Base-by-base conservation (phyloP, 2,888 invertebrate genomes). In the Pardosa pseudoannulata region DNA sequence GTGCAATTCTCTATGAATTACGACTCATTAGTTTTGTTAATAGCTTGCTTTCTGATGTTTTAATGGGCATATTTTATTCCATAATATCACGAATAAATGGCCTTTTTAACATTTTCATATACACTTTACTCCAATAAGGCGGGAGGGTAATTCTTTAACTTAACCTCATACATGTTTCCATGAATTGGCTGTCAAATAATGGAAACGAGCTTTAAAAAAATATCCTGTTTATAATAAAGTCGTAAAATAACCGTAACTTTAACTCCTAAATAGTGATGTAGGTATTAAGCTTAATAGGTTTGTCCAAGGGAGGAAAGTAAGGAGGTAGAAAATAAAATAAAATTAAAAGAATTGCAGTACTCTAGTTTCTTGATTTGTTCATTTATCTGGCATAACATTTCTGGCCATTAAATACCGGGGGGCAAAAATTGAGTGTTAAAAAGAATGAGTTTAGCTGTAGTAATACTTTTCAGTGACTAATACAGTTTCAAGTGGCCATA, bases 211-310 rank as follows among this genome's bases (percentile, higher is more conserved):
- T 36, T 62, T 62, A 13, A 46, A 70, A 41, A 36, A 70, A 68
- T 50, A 36, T 64, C 50, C 82, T 82, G 71, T 83, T 83, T 83
- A 83, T 83, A 76, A 83, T 83, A 83, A 83, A 76, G 82, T 83
- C 82, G 76, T 83, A 83, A 83, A 83, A 83, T 83, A 83, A 83
- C 74, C 76, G 76, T 83, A 83, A 83, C 82, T 50, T 41, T 65
- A 71, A 83, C 71, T 76, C 36, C 28, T 36, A 36, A 50, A 67
- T 46, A 67, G 80, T 73, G 36, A 29, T 32, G 64, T 23, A 27
- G 65, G 72, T 71, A 76, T 75, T 83, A 83, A 76, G 28, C 36
- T 62, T 82, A 76, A 82, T 76, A 82, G 75, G 75, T 68, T 70
- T 32, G 29, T 19, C 75, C 71, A 71, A 64, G 70, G 76, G 76